Percentiles rank a stretch among this genome's conserved stretches.
These are phyloP conservation scores for Gonatopus flavifemur DNA, from an alignment of 1,140 invertebrate genomes.

Conservation along the genomic window DNA sequence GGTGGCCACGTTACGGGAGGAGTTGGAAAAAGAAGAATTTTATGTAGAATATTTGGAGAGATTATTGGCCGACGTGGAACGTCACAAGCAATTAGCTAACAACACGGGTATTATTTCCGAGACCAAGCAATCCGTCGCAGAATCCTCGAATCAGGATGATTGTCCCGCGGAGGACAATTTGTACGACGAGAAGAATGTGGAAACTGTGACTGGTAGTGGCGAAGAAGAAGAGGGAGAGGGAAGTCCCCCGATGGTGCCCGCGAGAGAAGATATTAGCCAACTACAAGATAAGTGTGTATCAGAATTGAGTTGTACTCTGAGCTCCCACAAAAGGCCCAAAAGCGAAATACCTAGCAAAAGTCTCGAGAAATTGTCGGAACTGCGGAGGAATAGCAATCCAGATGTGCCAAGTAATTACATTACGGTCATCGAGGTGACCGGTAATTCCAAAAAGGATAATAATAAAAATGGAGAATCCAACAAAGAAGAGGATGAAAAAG, in stretches of 20 bases:
- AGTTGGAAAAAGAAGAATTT: constrained; percentile 85
- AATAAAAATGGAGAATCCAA: constrained; percentile 46
- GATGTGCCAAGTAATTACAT: constrained; percentile 75
- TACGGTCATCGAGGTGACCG: constrained; percentile 85
- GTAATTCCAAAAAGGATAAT: constrained; percentile 54
- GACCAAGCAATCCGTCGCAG: constrained; percentile 22
- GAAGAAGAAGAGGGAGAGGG: no score
- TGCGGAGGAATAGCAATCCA: constrained; percentile 53
- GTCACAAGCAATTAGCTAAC: constrained; percentile 62
- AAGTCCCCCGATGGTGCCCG: constrained; percentile 33
- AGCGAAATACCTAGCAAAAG: constrained; percentile 54
- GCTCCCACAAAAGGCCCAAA: constrained; percentile 48
- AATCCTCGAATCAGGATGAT: constrained; percentile 31
- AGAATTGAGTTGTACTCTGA: constrained; percentile 52
- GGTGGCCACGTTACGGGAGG: constrained; percentile 75
- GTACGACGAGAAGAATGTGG: constrained; percentile 21
- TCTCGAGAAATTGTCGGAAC: constrained; percentile 52
- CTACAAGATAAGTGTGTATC: constrained; percentile 55
- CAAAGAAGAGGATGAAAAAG: constrained; percentile 52
- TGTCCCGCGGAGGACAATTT: constrained; percentile 33
- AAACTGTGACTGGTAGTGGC: constrained; percentile 30
- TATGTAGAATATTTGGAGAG: constrained; percentile 87
- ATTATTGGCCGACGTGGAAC: constrained; percentile 78
- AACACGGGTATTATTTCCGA: constrained; percentile 21
- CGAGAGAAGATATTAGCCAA: constrained; percentile 51